Evolutionary conservation across 1,140 invertebrate genomes (phyloP).

Genomic region (Tachypleus tridentatus): DNA sequence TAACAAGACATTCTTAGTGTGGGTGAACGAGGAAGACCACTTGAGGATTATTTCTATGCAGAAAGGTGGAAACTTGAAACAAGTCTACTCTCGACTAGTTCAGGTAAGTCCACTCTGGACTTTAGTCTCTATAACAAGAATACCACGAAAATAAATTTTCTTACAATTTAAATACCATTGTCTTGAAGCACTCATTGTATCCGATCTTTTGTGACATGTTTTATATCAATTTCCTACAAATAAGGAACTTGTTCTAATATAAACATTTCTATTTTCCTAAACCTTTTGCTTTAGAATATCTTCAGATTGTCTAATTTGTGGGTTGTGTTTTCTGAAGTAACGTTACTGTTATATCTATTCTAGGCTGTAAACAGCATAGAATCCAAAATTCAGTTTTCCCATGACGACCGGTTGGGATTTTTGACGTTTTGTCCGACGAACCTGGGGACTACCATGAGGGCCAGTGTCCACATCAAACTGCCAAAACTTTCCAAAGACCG

Average conservation of each 20-base stretch:
- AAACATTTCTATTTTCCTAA: no score
- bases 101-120: slow-evolving; percentile 28
- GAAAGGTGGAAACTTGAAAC: slow-evolving; percentile 78
- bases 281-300: no score
- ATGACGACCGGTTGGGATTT: slow-evolving; percentile 85
- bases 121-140: background rate
- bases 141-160: no score
- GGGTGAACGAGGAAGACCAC: slow-evolving; percentile 98
- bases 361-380: slow-evolving; percentile 84
- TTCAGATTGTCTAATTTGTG: no score
- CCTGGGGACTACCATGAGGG: slow-evolving; percentile 90
- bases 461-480: slow-evolving; percentile 93
- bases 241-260: no score
- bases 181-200: no score
- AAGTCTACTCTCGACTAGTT: slow-evolving; percentile 51
- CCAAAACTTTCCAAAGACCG: slow-evolving; percentile 84
- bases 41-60: slow-evolving; percentile 96
- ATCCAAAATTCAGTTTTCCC: slow-evolving; percentile 78
- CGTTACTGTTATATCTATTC: background rate
- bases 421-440: slow-evolving; percentile 97
- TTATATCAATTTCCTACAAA: no score
- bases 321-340: no score
- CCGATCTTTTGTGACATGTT: no score
- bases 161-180: no score
- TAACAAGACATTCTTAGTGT: slow-evolving; percentile 91